phyloP scores from a whole-genome alignment of 2,888 invertebrate species.

The Calameuta filiformis region DNA sequence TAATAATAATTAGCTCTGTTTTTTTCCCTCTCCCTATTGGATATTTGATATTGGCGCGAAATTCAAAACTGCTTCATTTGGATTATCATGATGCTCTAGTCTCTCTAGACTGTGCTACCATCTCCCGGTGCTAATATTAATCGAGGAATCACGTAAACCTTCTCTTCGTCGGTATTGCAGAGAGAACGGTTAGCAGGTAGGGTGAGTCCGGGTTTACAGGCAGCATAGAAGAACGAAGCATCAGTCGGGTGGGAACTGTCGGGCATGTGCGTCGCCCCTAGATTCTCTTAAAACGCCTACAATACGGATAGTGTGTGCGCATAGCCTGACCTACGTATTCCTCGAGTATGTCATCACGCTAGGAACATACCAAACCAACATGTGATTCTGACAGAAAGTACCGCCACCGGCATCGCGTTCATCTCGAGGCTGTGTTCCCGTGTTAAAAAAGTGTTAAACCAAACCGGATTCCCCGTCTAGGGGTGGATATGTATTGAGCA shows the following conservation, averaged over 20 bases:
- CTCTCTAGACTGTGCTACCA: background rate
- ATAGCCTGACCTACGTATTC: background rate
- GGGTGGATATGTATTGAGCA: conserved; percentile 45
- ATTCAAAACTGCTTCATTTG: background rate
- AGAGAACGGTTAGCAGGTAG: conserved; percentile 23
- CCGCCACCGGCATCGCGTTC: conserved; percentile 28
- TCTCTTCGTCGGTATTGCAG: background rate
- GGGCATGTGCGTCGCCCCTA: conserved; percentile 37
- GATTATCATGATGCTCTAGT: background rate
- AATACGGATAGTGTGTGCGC: background rate
- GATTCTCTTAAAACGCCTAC: conserved; percentile 20
- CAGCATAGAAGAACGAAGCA: conserved; percentile 29
- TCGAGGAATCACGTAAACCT: background rate
- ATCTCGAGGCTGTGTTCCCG: conserved; percentile 11
- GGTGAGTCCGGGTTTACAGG: conserved; percentile 25
- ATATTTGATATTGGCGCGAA: background rate
- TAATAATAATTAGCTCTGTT: background rate
- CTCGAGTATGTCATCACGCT: background rate
- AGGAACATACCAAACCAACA: conserved; percentile 34
- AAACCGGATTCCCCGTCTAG: conserved; percentile 8
- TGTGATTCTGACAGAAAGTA: conserved; percentile 47
- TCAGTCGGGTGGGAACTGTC: conserved; percentile 64
- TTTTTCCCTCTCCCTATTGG: background rate
- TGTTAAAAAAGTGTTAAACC: conserved; percentile 16
- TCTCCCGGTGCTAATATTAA: background rate